A percentile compares a stretch with the other conserved stretches of the same genome.
phyloP scores from a whole-genome alignment of 2,888 invertebrate species.

The Protonemura montana region DNA sequence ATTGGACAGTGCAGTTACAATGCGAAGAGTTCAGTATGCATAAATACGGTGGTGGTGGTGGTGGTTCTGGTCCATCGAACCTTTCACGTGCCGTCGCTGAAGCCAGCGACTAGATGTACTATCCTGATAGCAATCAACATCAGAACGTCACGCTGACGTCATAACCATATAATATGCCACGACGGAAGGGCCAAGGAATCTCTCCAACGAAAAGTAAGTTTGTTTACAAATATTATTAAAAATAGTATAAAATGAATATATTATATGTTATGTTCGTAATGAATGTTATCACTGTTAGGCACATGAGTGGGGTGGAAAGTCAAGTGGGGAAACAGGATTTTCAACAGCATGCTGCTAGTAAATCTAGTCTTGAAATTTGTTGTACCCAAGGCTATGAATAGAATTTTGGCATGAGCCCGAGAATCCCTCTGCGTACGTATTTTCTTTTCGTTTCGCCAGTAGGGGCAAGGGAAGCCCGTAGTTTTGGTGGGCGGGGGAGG shows the following conservation, averaged over 20 bases:
- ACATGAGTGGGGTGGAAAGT: background rate
- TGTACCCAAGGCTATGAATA: constrained; percentile 33
- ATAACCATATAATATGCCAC: constrained; percentile 44
- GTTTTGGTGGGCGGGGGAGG: constrained; percentile 22
- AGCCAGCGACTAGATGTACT: background rate
- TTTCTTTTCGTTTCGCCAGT: constrained; percentile 24
- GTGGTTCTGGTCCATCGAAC: background rate
- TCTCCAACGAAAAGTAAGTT: constrained; percentile 47
- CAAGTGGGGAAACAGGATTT: constrained; percentile 1
- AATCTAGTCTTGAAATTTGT: background rate
- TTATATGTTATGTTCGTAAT: background rate
- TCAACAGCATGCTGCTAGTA: background rate
- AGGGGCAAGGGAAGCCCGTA: constrained; percentile 38
- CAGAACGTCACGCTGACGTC: constrained; percentile 19
- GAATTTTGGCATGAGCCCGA: constrained; percentile 35
- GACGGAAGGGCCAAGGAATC: constrained; percentile 47
- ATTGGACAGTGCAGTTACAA: background rate
- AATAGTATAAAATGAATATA: background rate
- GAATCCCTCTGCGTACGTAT: constrained; percentile 21
- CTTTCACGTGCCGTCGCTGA: background rate
- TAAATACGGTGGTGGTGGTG: background rate
- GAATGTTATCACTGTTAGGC: background rate
- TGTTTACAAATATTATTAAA: background rate
- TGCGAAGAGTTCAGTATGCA: background rate
- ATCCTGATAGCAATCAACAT: background rate